Evolutionary conservation across 2,113 vertebrate genomes (phyloP), one percentile per base, ranked within the genome.

Genomic region (Lepus europaeus): DNA sequence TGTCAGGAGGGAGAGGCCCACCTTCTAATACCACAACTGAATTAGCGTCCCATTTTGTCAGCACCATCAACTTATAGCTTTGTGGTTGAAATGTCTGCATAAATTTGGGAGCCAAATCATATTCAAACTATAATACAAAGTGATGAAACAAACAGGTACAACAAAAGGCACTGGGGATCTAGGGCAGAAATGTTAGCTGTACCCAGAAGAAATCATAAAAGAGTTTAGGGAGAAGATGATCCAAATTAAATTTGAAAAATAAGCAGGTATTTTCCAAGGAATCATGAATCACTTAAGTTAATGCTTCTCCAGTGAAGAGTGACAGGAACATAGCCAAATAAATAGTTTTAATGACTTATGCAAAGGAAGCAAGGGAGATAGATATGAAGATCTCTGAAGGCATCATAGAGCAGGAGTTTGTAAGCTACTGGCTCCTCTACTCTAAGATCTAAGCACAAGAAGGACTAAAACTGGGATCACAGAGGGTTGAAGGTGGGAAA

Each of bases 291-390:
- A 61, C 53, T 76, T 77, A 29, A 39, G 22, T 1, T 39, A 72
- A 53, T 90, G 12, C 36, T 84, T 91, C 68, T 85, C 36, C 36
- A n/a, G 12, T 69, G 25, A 10, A 70, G 4, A 70, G 19, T 87
- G 66, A 14, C 69, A 78, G 9, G 29, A 78, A 83, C 25, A 86
- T 2, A 73, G 19, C 9, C 84, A 29, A 92, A 79, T 9, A 92
- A 85, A 96, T 25, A 79, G 59, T 89, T 96, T 64, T 31, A 39
- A 84, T 84, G 66, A 89, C 27, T 66, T 91, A 91, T 36, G 25
- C 27, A 79, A 12, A 81, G 27, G 27, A 87, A 11, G 27, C 51
- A 11, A 5, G 6, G 8, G 12, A 45, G n/a, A 70, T 51, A 79
- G 93, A 61, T 81, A 51, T 36, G 56, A 51, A 20, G 78, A 76